A percentile compares a stretch with the other conserved stretches of the same genome.
Conservation (phyloP, 23 tunicate genomes). For the Styela clava region DNA sequence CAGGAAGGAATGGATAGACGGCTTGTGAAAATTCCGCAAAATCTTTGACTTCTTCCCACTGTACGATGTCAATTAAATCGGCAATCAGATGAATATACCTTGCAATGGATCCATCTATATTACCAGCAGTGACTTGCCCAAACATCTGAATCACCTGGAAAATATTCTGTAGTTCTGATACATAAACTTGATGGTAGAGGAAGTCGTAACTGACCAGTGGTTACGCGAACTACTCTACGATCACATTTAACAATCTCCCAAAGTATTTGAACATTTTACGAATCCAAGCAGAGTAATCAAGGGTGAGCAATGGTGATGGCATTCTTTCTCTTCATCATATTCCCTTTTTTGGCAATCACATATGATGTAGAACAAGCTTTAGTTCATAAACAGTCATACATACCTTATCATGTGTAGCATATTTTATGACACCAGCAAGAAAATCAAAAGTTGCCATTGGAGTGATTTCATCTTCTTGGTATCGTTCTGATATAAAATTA, state of each 20-base stretch:
- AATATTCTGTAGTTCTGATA: no score
- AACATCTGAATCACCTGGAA: constrained; percentile 52
- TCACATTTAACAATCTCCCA: neutral
- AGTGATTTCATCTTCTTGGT: constrained; percentile 81
- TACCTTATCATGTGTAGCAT: constrained; percentile 82
- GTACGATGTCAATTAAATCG: constrained; percentile 58
- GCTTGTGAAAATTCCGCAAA: constrained; percentile 49
- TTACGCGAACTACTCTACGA: no score
- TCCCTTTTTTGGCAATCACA: no score
- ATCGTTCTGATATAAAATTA: constrained; percentile 83
- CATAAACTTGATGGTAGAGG: no score
- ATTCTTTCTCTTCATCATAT: constrained; percentile 48
- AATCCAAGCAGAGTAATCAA: neutral
- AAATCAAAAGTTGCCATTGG: constrained; percentile 84
- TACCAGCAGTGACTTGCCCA: constrained; percentile 49
- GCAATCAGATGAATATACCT: constrained; percentile 72
- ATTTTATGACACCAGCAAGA: constrained; percentile 62
- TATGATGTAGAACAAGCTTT: no score
- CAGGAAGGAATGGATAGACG: constrained; percentile 70
- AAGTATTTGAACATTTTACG: neutral
- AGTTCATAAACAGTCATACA: no score
- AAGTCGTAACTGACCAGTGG: no score
- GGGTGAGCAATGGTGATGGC: neutral
- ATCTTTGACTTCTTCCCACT: constrained; percentile 64
- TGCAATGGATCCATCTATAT: constrained; percentile 59